Evolutionary conservation across 2,888 invertebrate species (phyloP).

Genomic region (Drosophila greeni): DNA sequence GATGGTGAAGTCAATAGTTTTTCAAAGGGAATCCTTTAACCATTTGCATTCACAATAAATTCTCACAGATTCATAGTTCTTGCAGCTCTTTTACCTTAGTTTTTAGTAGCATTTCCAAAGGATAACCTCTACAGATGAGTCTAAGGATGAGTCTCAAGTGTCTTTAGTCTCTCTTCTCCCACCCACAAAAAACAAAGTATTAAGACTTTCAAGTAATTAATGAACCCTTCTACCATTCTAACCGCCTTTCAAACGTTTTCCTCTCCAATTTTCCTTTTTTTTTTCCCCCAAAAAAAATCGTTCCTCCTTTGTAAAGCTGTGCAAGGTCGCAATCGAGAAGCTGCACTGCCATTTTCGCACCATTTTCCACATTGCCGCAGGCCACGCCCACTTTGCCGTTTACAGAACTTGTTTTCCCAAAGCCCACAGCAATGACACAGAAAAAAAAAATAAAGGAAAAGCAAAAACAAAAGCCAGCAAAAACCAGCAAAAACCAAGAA

Average conservation of each 20-base stretch:
- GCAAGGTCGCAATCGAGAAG: constrained; percentile 4
- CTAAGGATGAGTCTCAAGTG: background rate
- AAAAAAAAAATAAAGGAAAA: background rate
- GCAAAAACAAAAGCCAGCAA: background rate
- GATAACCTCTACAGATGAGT: background rate
- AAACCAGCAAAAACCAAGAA: background rate
- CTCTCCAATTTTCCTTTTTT: background rate
- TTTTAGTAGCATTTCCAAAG: background rate
- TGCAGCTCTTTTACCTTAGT: background rate
- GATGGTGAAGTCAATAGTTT: constrained; percentile 1
- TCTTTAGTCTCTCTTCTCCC: background rate
- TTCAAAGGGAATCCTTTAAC: too few relatives aligned
- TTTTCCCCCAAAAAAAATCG: background rate
- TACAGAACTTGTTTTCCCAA: constrained; percentile 9
- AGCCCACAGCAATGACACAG: constrained; percentile 21
- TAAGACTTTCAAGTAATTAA: constrained; percentile 3
- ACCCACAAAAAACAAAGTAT: too few relatives aligned
- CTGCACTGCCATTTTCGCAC: constrained; percentile 22
- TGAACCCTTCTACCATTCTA: background rate
- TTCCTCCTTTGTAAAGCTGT: constrained; percentile 1
- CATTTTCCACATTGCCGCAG: constrained; percentile 3
- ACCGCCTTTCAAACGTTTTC: background rate
- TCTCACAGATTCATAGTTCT: background rate
- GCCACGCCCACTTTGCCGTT: constrained; percentile 18
- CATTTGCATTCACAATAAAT: background rate